A percentile compares a stretch with the other conserved stretches of the same genome.
phyloP scores from a whole-genome alignment of 2,113 vertebrate species.

The Solenodon paradoxus region DNA sequence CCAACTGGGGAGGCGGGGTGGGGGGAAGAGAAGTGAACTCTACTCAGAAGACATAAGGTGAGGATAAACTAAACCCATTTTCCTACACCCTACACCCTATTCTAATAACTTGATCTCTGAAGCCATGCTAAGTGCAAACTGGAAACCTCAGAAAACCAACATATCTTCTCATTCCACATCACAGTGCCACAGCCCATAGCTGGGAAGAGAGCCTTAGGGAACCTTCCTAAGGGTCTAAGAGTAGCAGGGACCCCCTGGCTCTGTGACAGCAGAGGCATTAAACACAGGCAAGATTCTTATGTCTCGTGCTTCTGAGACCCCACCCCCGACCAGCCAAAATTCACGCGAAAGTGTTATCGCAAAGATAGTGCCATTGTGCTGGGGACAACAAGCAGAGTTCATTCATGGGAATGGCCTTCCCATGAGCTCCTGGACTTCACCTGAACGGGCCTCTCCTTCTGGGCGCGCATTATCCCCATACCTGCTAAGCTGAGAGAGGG shows the following conservation, averaged over 20 bases:
- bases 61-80: neutral
- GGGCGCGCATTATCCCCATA: slow-evolving; percentile 66
- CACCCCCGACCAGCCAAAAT: neutral
- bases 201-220: neutral
- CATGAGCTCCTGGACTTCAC: neutral
- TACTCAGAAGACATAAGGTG: neutral
- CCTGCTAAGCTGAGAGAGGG: slow-evolving; percentile 92
- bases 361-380: rapidly evolving
- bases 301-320: neutral
- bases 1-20: neutral
- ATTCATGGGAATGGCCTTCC: neutral
- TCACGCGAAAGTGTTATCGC: neutral
- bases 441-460: rapidly evolving
- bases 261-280: neutral
- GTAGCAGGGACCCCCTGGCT: neutral
- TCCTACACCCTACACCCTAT: neutral
- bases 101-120: neutral
- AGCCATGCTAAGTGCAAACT: neutral
- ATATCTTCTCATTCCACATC: neutral
- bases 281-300: neutral
- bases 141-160: neutral
- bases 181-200: neutral
- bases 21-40: neutral
- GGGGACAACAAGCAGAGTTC: neutral
- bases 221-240: neutral